Conservation (phyloP, 2,888 invertebrate species). For the Hemithea aestivaria region DNA sequence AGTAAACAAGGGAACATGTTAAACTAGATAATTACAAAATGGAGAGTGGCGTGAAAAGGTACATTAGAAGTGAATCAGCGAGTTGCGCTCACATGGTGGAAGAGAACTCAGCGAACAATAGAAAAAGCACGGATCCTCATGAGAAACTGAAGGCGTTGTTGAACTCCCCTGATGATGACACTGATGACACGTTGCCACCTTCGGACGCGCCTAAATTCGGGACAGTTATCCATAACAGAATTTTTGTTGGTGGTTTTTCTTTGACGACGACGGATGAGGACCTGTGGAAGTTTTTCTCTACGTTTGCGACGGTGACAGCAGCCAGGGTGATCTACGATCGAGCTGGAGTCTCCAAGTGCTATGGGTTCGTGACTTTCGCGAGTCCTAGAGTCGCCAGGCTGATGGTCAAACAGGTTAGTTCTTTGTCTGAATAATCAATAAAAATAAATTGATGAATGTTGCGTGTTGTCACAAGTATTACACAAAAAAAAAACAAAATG, state of each 20-base stretch:
- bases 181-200: constrained; percentile 66
- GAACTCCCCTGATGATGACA: constrained; percentile 68
- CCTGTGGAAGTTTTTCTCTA: constrained; percentile 93
- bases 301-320: constrained; percentile 92
- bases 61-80: constrained; percentile 70
- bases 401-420: constrained; percentile 73
- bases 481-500: too few relatives aligned
- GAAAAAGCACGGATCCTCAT: constrained; percentile 66
- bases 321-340: constrained; percentile 97
- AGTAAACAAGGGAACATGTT: constrained; percentile 75
- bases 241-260: constrained; percentile 98
- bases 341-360: constrained; percentile 96
- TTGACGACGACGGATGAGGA: constrained; percentile 96
- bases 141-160: constrained; percentile 68
- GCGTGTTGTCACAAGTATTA: too few relatives aligned
- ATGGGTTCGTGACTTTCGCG: constrained; percentile 88
- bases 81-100: constrained; percentile 75
- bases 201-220: constrained; percentile 82
- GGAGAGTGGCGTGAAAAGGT: constrained; percentile 67
- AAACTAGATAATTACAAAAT: constrained; percentile 53
- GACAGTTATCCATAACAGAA: constrained; percentile 94
- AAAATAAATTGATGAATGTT: background rate
- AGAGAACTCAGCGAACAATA: constrained; percentile 57
- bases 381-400: constrained; percentile 72
- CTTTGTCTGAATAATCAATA: constrained; percentile 9